Evolutionary conservation across 2,797 vertebrate species (phyloP).

Genomic region (Psittacula derbiana): DNA sequence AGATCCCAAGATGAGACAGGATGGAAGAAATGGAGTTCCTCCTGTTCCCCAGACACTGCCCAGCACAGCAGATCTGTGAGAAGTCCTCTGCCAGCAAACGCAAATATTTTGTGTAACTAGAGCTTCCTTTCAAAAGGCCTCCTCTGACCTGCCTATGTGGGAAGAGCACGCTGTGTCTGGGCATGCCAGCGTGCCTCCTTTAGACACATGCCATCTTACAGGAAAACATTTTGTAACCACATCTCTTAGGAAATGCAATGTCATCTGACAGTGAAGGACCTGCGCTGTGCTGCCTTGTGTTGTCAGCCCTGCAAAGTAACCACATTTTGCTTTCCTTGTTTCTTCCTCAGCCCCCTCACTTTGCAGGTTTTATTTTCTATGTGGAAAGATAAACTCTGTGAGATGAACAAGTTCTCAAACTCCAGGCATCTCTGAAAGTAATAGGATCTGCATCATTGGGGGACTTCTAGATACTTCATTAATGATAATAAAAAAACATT

Average conservation of each 20-base stretch:
- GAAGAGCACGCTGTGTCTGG: background rate
- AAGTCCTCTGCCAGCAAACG: background rate
- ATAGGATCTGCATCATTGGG: background rate
- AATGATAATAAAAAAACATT: background rate
- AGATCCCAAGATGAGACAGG: background rate
- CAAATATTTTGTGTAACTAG: background rate
- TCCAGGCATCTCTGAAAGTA: background rate
- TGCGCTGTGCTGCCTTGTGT: background rate
- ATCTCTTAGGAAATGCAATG: background rate
- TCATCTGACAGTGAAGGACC: background rate
- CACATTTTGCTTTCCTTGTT: background rate
- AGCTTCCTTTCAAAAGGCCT: background rate
- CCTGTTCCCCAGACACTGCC: background rate
- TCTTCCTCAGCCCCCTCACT: rapidly evolving
- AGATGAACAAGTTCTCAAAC: background rate
- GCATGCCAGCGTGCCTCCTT: background rate
- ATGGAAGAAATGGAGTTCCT: background rate
- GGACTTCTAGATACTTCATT: background rate
- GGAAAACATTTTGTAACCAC: background rate
- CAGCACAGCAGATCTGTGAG: background rate
- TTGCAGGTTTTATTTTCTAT: background rate
- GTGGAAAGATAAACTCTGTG: background rate
- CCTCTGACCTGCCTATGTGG: rapidly evolving
- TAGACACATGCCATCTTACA: rapidly evolving
- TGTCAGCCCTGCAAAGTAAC: background rate